A percentile compares a stretch with the other conserved stretches of the same genome.
These are phyloP conservation scores for Aplochiton taeniatus DNA, from an alignment of 2,797 vertebrate species.

Conservation along the genomic window DNA sequence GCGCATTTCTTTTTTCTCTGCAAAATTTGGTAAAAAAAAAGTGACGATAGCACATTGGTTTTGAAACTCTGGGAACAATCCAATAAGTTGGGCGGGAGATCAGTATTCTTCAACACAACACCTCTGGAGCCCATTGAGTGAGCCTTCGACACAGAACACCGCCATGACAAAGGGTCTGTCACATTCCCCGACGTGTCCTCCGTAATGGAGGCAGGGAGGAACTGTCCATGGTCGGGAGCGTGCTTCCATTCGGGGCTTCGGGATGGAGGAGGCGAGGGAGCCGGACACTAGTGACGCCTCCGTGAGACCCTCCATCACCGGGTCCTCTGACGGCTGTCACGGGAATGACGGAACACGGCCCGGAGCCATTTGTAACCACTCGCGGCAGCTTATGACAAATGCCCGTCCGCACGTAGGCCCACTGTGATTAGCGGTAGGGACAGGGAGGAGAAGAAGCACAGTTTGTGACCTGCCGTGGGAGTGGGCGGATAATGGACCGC, in stretches of 20 bases:
- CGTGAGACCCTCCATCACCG: conserved; percentile 53
- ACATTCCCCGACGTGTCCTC: conserved; percentile 21
- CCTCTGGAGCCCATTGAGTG: background rate
- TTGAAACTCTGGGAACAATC: too few relatives aligned
- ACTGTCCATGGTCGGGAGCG: too few relatives aligned
- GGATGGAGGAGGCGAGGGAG: background rate
- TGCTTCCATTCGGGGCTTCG: conserved; percentile 30
- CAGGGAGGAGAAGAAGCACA: conserved; percentile 19
- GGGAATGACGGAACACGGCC: conserved; percentile 52
- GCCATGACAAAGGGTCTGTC: conserved; percentile 10
- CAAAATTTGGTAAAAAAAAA: too few relatives aligned
- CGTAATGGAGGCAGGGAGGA: conserved; percentile 17
- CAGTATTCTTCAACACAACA: too few relatives aligned
- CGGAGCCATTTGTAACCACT: conserved; percentile 59
- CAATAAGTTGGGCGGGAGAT: too few relatives aligned
- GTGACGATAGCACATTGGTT: too few relatives aligned
- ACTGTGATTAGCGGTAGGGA: conserved; percentile 50
- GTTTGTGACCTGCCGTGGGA: conserved; percentile 28
- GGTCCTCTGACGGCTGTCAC: conserved; percentile 50
- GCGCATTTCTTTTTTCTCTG: too few relatives aligned
- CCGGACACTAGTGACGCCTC: conserved; percentile 40
- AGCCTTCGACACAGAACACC: background rate
- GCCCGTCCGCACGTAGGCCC: conserved; percentile 43
- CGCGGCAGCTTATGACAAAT: conserved; percentile 56
- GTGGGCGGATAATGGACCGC: conserved; percentile 32